Evolutionary conservation across 2,113 vertebrate genomes (phyloP).

Genomic region (Odontophorus gujanensis): DNA sequence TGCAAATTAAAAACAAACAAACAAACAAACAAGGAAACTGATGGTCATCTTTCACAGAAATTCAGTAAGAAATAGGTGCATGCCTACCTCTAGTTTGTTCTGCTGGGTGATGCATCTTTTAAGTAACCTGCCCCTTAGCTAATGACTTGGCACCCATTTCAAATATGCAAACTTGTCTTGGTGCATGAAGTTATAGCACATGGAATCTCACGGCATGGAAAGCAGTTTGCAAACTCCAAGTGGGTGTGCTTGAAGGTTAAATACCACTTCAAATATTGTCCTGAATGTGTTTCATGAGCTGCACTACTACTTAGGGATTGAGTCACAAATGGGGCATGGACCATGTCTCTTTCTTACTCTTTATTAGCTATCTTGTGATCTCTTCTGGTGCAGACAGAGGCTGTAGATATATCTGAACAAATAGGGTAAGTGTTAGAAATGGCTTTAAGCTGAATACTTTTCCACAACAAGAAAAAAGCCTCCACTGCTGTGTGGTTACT

Average conservation of each 20-base stretch:
- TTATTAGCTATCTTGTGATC: not conserved
- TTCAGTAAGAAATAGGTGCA: not conserved
- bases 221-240: not conserved
- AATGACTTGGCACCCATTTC: not conserved
- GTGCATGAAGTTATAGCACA: not conserved
- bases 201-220: not conserved
- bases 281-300: not conserved
- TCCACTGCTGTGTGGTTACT: not conserved
- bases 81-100: not conserved
- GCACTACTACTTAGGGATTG: not conserved
- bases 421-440: conserved; percentile 11
- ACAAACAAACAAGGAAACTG: not conserved
- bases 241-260: not conserved
- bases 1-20: not conserved
- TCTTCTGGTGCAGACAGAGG: not conserved
- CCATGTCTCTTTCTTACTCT: not conserved
- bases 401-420: not conserved
- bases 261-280: not conserved
- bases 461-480: not conserved
- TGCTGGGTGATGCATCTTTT: not conserved
- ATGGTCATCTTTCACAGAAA: not conserved
- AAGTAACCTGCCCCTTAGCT: not conserved
- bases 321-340: not conserved
- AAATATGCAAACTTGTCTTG: not conserved
- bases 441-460: not conserved